Evolutionary conservation across 2,797 vertebrate species (phyloP), one percentile per base, ranked within the genome.

Genomic region (Epinephelus coioides): DNA sequence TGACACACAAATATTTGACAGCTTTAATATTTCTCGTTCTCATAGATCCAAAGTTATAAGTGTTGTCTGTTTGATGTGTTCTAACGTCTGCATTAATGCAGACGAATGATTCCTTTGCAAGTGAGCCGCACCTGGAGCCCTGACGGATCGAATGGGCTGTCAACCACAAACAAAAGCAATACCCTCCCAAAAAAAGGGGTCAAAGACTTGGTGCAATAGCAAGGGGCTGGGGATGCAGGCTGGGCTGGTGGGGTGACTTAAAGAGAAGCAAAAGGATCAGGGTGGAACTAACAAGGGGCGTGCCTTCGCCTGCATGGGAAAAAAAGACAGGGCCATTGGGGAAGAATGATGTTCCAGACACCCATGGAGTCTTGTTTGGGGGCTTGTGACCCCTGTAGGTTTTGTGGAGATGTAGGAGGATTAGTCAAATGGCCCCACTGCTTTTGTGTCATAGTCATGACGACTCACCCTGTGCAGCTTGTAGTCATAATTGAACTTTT

Each of bases 231-330:
- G 81, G 79, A 62, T 47, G 65, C 65, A 75, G 81, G 63, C 72
- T 57, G 78, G 49, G 69, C 69, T 83, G 86, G 86, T 83, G 77
- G 77, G 80, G 75, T 44, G 80, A 84, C 77, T 83, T 65, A 63
- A 71, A 72, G 65, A 83, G 63, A 85, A 51, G 83, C 61, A 73
- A 79, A 76, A 47, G 70, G 81, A 82, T 82, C 66, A 63, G 83
- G 69, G 90, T 92, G 93, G 94, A 95, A 95, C 94, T 95, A 95
- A 95, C 89, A 86, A 88, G 90, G 87, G 94, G 94, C 64, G 92
- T 94, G 87, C 47, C 85, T 76, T 27, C 7, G 74, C n/a, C 77
- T 84, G 79, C 88, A 87, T 88, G 91, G 94, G 93, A 89, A 94
- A 92, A 81, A 79, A 81, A 75, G 76, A 49, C 61, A 40, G 70